Conservation (phyloP, 2,113 vertebrate genomes). For the Geococcyx californianus region DNA sequence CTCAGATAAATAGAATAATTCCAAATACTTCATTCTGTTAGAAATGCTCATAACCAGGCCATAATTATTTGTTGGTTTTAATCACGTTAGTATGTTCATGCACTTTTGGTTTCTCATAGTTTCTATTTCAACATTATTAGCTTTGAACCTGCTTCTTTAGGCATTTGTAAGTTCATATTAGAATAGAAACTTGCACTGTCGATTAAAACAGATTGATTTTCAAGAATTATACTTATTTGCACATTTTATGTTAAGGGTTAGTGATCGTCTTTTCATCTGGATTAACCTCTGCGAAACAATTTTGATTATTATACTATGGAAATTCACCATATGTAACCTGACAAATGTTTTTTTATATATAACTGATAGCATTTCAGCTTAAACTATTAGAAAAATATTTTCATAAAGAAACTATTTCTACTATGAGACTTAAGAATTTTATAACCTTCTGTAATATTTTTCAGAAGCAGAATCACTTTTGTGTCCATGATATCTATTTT, state of each 20-base stretch:
- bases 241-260: neutral
- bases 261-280: neutral
- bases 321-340: neutral
- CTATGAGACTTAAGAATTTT: neutral
- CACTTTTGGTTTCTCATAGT: neutral
- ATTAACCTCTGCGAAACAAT: neutral
- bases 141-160: neutral
- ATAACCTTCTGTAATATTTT: neutral
- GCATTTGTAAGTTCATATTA: neutral
- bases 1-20: neutral
- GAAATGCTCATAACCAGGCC: neutral
- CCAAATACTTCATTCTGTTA: neutral
- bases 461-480: neutral
- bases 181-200: neutral
- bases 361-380: neutral
- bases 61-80: fast-evolving
- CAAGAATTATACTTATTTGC: neutral
- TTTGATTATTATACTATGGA: neutral
- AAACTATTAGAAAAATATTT: neutral
- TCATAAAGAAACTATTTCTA: neutral
- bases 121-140: neutral
- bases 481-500: neutral
- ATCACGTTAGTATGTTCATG: neutral
- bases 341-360: neutral
- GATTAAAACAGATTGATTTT: neutral